Percentiles rank a stretch among this genome's conserved stretches.
These are phyloP conservation scores for Trematomus bernacchii DNA, from an alignment of 2,797 vertebrate genomes.

Conservation along the genomic window DNA sequence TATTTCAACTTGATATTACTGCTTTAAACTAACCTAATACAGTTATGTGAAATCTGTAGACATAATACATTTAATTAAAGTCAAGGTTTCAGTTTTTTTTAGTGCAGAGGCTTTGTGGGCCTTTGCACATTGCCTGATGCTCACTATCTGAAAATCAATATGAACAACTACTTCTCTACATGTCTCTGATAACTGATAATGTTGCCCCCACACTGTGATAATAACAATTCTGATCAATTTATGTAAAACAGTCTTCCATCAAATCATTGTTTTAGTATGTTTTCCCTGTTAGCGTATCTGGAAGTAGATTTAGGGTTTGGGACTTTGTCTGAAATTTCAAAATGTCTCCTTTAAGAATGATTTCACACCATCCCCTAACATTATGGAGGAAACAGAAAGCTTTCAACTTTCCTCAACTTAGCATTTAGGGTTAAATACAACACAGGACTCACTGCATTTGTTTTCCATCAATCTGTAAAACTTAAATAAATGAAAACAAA, in stretches of 20 bases:
- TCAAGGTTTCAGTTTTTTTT: too few species aligned
- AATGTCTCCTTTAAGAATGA: not conserved
- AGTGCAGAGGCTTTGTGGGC: not conserved
- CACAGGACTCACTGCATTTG: too few species aligned
- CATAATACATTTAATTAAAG: too few species aligned
- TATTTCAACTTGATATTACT: too few species aligned
- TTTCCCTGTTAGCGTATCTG: not conserved
- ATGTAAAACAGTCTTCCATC: not conserved
- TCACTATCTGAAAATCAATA: conserved; percentile 22
- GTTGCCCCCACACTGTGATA: not conserved
- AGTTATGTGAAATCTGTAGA: too few species aligned
- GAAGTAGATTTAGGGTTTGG: not conserved
- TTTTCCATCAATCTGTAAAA: too few species aligned
- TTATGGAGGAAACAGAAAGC: too few species aligned
- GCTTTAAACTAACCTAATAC: too few species aligned
- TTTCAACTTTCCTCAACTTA: too few species aligned
- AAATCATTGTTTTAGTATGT: not conserved
- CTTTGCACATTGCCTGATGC: not conserved
- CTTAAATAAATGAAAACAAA: too few species aligned
- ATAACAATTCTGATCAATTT: not conserved
- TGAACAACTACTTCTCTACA: not conserved
- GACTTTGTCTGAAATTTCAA: not conserved
- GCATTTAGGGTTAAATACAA: too few species aligned
- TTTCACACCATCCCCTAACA: not conserved
- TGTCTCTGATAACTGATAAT: conserved; percentile 12